Percentiles rank a stretch among this genome's conserved stretches.
Conservation (phyloP, 2,113 vertebrate genomes). For the Neomonachus schauinslandi region DNA sequence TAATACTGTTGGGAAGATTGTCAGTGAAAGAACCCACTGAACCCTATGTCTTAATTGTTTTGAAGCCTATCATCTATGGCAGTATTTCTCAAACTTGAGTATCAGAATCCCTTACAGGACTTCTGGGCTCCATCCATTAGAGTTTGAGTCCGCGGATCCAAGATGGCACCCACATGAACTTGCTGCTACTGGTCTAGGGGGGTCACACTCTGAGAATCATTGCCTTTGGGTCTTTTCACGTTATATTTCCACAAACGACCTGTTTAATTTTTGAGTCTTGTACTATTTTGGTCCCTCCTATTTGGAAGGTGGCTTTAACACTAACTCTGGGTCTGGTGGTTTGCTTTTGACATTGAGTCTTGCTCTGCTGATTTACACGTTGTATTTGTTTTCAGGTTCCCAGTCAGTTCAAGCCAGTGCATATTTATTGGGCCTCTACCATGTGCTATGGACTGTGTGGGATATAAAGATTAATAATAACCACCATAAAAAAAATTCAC, state of each 20-base stretch:
- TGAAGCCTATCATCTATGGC: neutral
- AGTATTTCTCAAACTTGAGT: neutral
- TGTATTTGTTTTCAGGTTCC: neutral
- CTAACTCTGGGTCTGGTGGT: neutral
- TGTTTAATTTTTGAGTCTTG: rapidly evolving
- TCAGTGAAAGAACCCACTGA: neutral
- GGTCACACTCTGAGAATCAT: neutral
- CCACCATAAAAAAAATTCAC: neutral
- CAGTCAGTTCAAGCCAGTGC: rapidly evolving
- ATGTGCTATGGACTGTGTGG: neutral
- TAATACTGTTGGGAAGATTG: too few relatives aligned
- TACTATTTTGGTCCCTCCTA: rapidly evolving
- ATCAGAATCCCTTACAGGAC: too few relatives aligned
- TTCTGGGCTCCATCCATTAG: neutral
- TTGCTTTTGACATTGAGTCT: too few relatives aligned
- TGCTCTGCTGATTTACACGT: too few relatives aligned
- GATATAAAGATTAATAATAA: neutral
- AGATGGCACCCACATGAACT: neutral
- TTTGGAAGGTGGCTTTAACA: neutral
- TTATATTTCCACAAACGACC: too few relatives aligned
- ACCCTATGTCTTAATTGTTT: neutral
- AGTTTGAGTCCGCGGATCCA: neutral
- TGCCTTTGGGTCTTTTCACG: rapidly evolving
- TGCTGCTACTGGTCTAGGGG: rapidly evolving
- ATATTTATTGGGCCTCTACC: neutral